phyloP scores from a whole-genome alignment of 2,797 vertebrate genomes.

The Microctenopoma stevenorrisi region DNA sequence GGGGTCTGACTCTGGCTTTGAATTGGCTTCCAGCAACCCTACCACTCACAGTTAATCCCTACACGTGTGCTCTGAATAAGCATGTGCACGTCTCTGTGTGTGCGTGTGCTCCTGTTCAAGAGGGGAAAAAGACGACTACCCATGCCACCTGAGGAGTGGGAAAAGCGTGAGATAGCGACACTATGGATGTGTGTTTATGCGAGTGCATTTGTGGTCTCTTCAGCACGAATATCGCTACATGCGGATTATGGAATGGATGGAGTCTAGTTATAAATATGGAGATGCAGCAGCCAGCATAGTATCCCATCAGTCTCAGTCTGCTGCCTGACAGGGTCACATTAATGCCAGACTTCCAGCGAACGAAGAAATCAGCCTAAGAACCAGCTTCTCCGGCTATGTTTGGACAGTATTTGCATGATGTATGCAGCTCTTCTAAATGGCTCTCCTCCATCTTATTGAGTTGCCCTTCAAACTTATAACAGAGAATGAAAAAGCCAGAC shows the following conservation, averaged over 20 bases:
- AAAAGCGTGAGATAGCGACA: conserved; percentile 26
- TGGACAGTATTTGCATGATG: conserved; percentile 33
- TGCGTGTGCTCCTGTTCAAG: conserved; percentile 23
- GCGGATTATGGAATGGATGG: conserved; percentile 58
- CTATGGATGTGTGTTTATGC: conserved; percentile 17
- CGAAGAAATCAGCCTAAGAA: conserved; percentile 48
- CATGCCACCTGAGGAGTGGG: conserved; percentile 49
- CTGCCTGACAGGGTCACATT: conserved; percentile 53
- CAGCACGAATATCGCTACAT: conserved; percentile 25
- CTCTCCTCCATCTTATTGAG: conserved; percentile 11
- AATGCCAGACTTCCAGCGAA: conserved; percentile 45
- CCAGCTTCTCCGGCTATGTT: conserved; percentile 43
- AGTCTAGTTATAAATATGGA: conserved; percentile 62
- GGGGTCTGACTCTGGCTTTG: conserved; percentile 55
- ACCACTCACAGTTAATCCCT: conserved; percentile 61
- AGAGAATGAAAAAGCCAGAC: background rate
- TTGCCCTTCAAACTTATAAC: conserved; percentile 17
- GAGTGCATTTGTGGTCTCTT: conserved; percentile 26
- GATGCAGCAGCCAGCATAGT: conserved; percentile 32
- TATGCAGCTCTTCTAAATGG: conserved; percentile 14
- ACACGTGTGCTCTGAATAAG: conserved; percentile 39
- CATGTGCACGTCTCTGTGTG: conserved; percentile 22
- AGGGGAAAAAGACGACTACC: conserved; percentile 30
- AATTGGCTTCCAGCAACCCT: conserved; percentile 50
- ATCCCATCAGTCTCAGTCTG: conserved; percentile 66